Conservation (phyloP, 2,113 vertebrate genomes). For the Takifugu bimaculatus region DNA sequence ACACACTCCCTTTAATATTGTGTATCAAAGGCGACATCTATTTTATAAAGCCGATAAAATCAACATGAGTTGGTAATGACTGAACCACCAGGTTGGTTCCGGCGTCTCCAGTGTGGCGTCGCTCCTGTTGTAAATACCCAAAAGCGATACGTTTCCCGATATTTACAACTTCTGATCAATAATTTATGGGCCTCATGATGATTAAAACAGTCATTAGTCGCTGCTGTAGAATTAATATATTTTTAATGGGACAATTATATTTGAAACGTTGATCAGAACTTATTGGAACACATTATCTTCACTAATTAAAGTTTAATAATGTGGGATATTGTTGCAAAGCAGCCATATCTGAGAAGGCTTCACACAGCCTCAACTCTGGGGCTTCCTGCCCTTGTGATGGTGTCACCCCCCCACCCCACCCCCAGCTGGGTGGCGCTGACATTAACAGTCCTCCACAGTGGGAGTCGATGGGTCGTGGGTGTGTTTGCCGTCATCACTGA, state of each 20-base stretch:
- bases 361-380: not conserved
- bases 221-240: slow-evolving; percentile 5
- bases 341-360: not conserved
- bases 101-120: not conserved
- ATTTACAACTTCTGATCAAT: not conserved
- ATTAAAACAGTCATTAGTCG: slow-evolving; percentile 3
- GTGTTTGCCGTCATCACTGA: slow-evolving; percentile 76
- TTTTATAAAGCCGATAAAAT: slow-evolving; percentile 6
- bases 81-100: not conserved
- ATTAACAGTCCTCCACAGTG: slow-evolving; percentile 66
- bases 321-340: not conserved
- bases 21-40: not conserved
- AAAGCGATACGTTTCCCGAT: not conserved
- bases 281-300: slow-evolving; percentile 2
- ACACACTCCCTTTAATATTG: not conserved
- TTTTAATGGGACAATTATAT: slow-evolving; percentile 6
- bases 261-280: not conserved
- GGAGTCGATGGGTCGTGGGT: slow-evolving; percentile 64
- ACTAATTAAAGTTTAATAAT: not conserved
- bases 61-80: not conserved
- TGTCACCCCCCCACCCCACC: slow-evolving; percentile 49
- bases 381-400: slow-evolving; percentile 64
- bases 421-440: slow-evolving; percentile 61
- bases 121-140: too few relatives aligned
- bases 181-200: not conserved